Percentiles rank a stretch among this genome's conserved stretches.
Evolutionary conservation across 1,140 invertebrate species (phyloP).

Genomic region (Drosophila nannoptera): DNA sequence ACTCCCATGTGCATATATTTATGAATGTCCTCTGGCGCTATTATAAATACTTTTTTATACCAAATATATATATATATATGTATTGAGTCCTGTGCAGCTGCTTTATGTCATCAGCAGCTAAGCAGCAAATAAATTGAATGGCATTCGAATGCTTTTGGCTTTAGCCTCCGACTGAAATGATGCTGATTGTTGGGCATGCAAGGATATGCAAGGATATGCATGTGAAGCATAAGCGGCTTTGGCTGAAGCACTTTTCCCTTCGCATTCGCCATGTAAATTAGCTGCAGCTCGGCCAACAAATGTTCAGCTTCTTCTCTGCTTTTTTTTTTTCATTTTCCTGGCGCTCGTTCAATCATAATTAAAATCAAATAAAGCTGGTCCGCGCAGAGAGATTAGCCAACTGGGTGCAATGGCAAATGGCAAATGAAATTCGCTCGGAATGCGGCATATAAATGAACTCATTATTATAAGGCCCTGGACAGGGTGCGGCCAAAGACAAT

Average conservation of each 20-base stretch:
- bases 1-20: constrained; percentile 7
- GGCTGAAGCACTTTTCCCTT: constrained; percentile 1
- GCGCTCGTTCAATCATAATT: constrained; percentile 13
- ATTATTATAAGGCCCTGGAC: constrained; percentile 47
- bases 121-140: constrained; percentile 69
- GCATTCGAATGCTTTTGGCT: constrained; percentile 43
- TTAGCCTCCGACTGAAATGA: constrained; percentile 60
- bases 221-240: constrained; percentile 8
- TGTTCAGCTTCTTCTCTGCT: background rate
- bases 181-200: constrained; percentile 66
- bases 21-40: background rate
- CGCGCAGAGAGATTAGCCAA: constrained; percentile 4
- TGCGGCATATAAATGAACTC: constrained; percentile 75
- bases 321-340: background rate
- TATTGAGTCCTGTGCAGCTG: constrained; percentile 31
- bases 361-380: constrained; percentile 15
- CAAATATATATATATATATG: too few relatives aligned
- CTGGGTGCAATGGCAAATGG: constrained; percentile 14
- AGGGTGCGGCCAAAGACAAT: constrained; percentile 52
- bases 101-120: constrained; percentile 68
- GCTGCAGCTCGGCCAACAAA: constrained; percentile 20
- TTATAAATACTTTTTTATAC: constrained; percentile 31
- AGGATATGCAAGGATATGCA: constrained; percentile 23
- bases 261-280: constrained; percentile 61
- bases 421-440: constrained; percentile 37